phyloP scores from a whole-genome alignment of 2,113 vertebrate genomes.

The Thunnus thynnus region DNA sequence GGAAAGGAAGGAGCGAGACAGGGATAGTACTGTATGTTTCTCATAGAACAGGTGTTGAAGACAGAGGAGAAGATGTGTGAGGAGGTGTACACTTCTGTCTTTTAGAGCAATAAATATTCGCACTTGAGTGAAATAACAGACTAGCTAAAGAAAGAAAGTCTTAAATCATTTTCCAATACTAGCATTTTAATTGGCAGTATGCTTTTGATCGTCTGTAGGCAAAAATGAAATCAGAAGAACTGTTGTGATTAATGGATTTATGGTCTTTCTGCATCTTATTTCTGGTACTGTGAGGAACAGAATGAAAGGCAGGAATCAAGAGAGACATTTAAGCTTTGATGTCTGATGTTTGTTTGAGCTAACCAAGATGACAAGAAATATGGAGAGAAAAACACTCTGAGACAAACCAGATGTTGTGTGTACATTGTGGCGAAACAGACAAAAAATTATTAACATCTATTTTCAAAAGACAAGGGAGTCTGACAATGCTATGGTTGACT shows the following conservation, averaged over 20 bases:
- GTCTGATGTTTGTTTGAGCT: neutral
- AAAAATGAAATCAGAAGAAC: neutral
- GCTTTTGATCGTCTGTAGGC: neutral
- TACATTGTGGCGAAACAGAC: slow-evolving; percentile 4
- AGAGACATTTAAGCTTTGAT: too few species aligned
- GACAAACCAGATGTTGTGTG: slow-evolving; percentile 44
- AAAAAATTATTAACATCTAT: slow-evolving; percentile 19
- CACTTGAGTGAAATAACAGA: neutral
- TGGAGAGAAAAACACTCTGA: slow-evolving; percentile 15
- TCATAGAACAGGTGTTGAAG: slow-evolving; percentile 55
- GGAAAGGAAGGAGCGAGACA: slow-evolving; percentile 39
- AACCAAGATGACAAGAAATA: neutral
- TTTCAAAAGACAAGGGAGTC: slow-evolving; percentile 42
- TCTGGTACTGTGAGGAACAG: neutral
- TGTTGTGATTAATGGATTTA: neutral
- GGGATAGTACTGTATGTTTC: slow-evolving; percentile 33
- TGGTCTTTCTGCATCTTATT: neutral
- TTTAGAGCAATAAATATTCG: slow-evolving; percentile 20
- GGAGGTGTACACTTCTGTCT: neutral
- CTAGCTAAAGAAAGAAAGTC: neutral
- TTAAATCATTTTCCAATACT: neutral
- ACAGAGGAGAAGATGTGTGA: slow-evolving; percentile 16
- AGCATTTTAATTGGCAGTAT: neutral
- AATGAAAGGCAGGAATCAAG: neutral
- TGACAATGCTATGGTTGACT: slow-evolving; percentile 24